A percentile compares a stretch with the other conserved stretches of the same genome.
These are phyloP conservation scores for Tetramorium alpestre DNA, from an alignment of 1,140 invertebrate genomes.

Conservation along the genomic window DNA sequence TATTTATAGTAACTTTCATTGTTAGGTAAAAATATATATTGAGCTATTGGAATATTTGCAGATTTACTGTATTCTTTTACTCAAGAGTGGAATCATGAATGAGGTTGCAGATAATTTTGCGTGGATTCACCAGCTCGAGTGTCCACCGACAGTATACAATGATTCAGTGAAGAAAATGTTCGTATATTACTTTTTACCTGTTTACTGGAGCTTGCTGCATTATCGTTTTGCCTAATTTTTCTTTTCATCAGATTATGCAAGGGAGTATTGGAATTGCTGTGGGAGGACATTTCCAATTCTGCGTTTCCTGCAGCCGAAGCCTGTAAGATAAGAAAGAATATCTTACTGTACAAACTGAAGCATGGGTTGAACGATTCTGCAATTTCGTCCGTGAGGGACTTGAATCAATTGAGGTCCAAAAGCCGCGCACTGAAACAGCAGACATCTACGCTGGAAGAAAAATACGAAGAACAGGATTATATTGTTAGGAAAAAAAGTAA, in stretches of 20 bases:
- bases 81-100: conserved; percentile 24
- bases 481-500: conserved; percentile 78
- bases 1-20: not conserved
- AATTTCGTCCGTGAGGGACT: conserved; percentile 74
- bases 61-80: not conserved
- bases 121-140: conserved; percentile 52
- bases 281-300: conserved; percentile 77
- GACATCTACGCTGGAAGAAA: conserved; percentile 75
- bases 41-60: not conserved
- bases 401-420: conserved; percentile 70
- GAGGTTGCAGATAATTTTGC: conserved; percentile 47
- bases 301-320: conserved; percentile 73
- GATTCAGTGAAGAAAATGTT: conserved; percentile 58
- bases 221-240: not conserved
- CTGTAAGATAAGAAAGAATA: conserved; percentile 78
- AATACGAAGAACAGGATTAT: conserved; percentile 77
- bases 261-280: conserved; percentile 76
- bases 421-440: conserved; percentile 66
- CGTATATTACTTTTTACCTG: conserved; percentile 16
- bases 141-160: conserved; percentile 57
- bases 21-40: not conserved
- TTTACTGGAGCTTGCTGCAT: not conserved
- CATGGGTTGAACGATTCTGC: conserved; percentile 65
- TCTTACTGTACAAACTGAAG: conserved; percentile 79
- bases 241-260: conserved; percentile 74